phyloP scores from a whole-genome alignment of 2,797 vertebrate genomes.

The Orestias chungarensis region DNA sequence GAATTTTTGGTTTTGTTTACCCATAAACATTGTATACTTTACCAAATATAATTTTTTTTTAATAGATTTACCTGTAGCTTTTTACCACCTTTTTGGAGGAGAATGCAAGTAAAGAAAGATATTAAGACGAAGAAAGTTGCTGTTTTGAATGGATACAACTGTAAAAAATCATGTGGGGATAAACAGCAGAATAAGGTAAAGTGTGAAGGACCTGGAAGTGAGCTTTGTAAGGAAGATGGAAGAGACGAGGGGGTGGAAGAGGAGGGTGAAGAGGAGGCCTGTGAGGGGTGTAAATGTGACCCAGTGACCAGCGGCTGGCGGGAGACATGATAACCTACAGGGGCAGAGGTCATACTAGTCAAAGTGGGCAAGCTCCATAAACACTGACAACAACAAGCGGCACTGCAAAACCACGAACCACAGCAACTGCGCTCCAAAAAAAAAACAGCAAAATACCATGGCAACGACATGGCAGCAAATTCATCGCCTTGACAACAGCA shows the following conservation, averaged over 20 bases:
- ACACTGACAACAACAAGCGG: constrained; percentile 35
- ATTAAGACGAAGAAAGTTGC: constrained; percentile 40
- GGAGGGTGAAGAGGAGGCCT: constrained; percentile 84
- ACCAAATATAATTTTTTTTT: too few species aligned
- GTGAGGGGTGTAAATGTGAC: constrained; percentile 83
- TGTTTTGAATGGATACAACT: constrained; percentile 40
- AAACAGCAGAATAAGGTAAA: constrained; percentile 67
- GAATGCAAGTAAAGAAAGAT: background rate
- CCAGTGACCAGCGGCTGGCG: constrained; percentile 83
- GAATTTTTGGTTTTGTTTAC: too few species aligned
- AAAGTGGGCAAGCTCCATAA: constrained; percentile 51
- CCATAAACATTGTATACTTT: too few species aligned
- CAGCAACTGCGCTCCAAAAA: constrained; percentile 50
- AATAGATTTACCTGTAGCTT: too few species aligned
- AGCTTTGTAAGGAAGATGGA: constrained; percentile 81
- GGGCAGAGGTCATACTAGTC: constrained; percentile 77
- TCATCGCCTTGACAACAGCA: constrained; percentile 53
- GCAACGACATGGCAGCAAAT: constrained; percentile 45
- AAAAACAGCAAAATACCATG: constrained; percentile 50
- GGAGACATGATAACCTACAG: constrained; percentile 80
- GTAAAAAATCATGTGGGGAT: constrained; percentile 41
- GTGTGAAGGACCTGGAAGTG: constrained; percentile 79
- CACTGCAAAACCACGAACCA: constrained; percentile 44
- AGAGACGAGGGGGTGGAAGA: constrained; percentile 81
- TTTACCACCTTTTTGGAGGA: too few species aligned